These are phyloP conservation scores for Arbacia lixula DNA, from an alignment of 53 echinoderm and acorn worm species.

Conservation along the genomic window DNA sequence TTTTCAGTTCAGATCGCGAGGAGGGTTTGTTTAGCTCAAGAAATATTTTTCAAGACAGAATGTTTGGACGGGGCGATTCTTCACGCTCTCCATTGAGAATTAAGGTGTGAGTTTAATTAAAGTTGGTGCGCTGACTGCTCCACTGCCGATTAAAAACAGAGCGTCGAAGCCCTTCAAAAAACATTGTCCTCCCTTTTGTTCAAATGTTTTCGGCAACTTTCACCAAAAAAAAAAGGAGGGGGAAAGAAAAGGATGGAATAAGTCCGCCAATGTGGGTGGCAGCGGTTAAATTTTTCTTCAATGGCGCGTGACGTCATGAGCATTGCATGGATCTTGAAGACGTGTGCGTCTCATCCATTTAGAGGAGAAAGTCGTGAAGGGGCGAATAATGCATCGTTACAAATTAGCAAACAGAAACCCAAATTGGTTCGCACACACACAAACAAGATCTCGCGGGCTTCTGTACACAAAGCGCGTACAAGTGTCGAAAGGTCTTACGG, in stretches of 20 bases:
- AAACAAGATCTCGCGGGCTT: conserved; percentile 23
- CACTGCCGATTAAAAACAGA: neutral
- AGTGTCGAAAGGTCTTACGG: neutral
- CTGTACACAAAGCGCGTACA: neutral
- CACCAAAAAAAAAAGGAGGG: no score
- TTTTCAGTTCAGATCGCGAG: no score
- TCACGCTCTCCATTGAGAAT: neutral
- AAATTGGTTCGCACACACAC: conserved; percentile 42
- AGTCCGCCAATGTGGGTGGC: no score
- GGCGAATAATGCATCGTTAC: neutral
- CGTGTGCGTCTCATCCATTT: neutral
- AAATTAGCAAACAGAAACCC: conserved; percentile 34
- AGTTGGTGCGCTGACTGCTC: conserved; percentile 13
- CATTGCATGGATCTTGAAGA: neutral
- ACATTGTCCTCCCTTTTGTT: neutral
- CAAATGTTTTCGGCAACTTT: conserved; percentile 18
- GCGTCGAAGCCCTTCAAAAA: neutral
- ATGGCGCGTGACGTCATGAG: neutral
- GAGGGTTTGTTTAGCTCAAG: conserved; percentile 33
- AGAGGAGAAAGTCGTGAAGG: neutral
- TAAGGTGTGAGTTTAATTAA: conserved; percentile 28
- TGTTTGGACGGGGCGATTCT: conserved; percentile 11
- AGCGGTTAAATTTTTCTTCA: no score
- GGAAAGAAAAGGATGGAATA: no score
- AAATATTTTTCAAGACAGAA: conserved; percentile 19